phyloP scores from a whole-genome alignment of 2,797 vertebrate genomes.

The Sebastes jordani region DNA sequence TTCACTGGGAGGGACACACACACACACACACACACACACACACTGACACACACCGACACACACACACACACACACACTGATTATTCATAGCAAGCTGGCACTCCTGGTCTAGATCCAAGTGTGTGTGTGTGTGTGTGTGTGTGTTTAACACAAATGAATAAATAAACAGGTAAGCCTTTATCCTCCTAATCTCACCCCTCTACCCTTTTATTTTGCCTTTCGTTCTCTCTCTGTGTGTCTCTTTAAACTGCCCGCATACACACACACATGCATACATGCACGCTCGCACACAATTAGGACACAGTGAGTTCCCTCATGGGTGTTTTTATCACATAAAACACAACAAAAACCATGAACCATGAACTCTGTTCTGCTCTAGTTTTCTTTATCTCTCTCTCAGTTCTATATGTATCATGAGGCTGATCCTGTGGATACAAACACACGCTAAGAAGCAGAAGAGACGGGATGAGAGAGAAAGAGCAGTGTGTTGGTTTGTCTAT shows the following conservation, averaged over 20 bases:
- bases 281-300: neutral
- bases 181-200: constrained; percentile 3
- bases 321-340: neutral
- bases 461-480: neutral
- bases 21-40: neutral
- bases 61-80: constrained; percentile 14
- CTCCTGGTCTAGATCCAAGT: constrained; percentile 51
- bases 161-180: constrained; percentile 31
- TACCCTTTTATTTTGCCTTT: neutral
- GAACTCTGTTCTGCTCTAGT: constrained; percentile 7
- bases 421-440: neutral
- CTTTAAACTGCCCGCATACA: neutral
- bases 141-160: constrained; percentile 35
- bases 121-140: constrained; percentile 11
- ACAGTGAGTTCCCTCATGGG: neutral
- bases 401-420: neutral
- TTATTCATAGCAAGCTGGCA: constrained; percentile 76
- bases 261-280: neutral
- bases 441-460: neutral
- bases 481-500: neutral
- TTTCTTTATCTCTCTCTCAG: neutral
- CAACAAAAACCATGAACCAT: neutral
- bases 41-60: neutral
- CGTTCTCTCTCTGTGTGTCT: neutral
- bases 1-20: constrained; percentile 14